phyloP scores from a whole-genome alignment of 2,888 invertebrate genomes.

The Agrotis clavis region DNA sequence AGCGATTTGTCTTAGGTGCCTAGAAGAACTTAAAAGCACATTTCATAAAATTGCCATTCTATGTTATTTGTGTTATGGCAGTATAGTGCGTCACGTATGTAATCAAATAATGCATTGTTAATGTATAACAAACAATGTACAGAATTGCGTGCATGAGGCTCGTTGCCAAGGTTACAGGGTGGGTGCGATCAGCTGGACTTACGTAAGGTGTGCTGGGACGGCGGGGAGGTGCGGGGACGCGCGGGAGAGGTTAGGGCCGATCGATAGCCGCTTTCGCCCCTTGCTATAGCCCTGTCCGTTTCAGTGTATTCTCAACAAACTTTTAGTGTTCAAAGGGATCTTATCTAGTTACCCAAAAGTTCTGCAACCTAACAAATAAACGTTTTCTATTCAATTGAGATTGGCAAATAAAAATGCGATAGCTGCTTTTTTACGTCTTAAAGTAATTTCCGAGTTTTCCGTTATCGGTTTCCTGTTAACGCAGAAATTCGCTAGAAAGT shows the following conservation, averaged over 20 bases:
- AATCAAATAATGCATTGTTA: constrained; percentile 45
- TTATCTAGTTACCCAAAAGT: constrained; percentile 63
- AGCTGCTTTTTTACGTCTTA: constrained; percentile 36
- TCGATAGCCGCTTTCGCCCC: constrained; percentile 88
- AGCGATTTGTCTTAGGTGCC: background rate
- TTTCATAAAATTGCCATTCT: background rate
- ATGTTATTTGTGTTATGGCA: constrained; percentile 11
- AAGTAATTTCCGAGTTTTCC: constrained; percentile 46
- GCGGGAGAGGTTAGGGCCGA: constrained; percentile 85
- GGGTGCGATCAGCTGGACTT: constrained; percentile 90
- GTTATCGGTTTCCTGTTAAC: constrained; percentile 38
- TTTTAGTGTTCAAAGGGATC: constrained; percentile 66
- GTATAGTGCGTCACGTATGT: constrained; percentile 1
- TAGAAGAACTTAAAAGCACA: background rate
- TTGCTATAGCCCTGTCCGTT: constrained; percentile 81
- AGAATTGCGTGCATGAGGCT: constrained; percentile 81
- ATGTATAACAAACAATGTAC: constrained; percentile 60
- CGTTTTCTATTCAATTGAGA: constrained; percentile 54
- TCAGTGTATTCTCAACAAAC: constrained; percentile 77
- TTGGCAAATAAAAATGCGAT: constrained; percentile 50
- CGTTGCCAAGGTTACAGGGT: constrained; percentile 89
- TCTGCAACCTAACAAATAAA: constrained; percentile 48
- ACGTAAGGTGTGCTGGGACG: constrained; percentile 85
- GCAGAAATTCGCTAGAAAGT: constrained; percentile 28
- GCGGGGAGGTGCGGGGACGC: constrained; percentile 67